Conservation (phyloP, 2,888 invertebrate genomes). For the Spodoptera littoralis region DNA sequence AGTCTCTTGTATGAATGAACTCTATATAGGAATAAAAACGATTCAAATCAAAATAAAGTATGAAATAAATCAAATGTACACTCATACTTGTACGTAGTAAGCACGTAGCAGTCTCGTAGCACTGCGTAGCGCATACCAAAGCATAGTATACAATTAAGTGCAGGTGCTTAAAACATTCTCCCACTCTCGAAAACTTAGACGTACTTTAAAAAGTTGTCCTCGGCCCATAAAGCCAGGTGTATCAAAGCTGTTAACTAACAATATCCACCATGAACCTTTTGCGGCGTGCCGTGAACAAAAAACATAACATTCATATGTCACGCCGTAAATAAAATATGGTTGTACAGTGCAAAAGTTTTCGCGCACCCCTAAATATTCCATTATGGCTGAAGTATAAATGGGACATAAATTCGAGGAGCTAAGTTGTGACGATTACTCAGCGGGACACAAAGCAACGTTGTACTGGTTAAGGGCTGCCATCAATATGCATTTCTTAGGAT, state of each 20-base stretch:
- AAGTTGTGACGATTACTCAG: constrained; percentile 81
- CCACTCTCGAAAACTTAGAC: not conserved
- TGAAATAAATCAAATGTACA: too few relatives aligned
- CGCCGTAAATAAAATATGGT: constrained; percentile 73
- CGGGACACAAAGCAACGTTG: constrained; percentile 71
- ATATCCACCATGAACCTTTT: constrained; percentile 23
- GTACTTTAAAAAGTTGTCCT: constrained; percentile 6
- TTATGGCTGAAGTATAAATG: constrained; percentile 74
- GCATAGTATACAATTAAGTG: not conserved
- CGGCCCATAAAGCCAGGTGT: constrained; percentile 25
- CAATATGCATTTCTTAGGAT: constrained; percentile 56
- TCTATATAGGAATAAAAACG: too few relatives aligned
- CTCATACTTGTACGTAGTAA: not conserved
- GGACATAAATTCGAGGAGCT: constrained; percentile 76
- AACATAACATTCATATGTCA: constrained; percentile 72
- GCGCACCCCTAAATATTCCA: constrained; percentile 79
- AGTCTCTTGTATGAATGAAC: too few relatives aligned
- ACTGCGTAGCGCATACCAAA: constrained; percentile 18
- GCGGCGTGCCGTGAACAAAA: constrained; percentile 43
- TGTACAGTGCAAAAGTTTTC: constrained; percentile 73
- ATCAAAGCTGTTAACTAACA: constrained; percentile 25
- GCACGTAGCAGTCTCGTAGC: constrained; percentile 26
- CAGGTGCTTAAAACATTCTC: not conserved
- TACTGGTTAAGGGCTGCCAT: constrained; percentile 57
- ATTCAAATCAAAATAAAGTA: too few relatives aligned